Conservation (phyloP, 2,797 vertebrate genomes). For the Arrhamphus sclerolepis region DNA sequence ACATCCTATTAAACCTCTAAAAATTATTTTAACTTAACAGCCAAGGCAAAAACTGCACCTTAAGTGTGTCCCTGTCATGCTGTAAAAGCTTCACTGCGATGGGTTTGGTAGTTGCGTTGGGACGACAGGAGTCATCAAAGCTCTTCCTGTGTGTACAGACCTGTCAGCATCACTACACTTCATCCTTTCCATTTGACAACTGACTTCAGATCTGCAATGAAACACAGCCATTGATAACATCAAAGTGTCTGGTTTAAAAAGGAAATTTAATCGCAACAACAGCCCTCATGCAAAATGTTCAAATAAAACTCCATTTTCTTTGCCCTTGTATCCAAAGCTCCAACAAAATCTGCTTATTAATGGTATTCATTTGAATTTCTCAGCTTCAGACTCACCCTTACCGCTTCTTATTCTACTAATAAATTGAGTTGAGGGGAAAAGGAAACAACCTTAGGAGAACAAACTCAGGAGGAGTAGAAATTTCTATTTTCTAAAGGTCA, state of each 20-base stretch:
- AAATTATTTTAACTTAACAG: no score
- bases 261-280: neutral
- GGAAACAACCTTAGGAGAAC: constrained; percentile 12
- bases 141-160: constrained; percentile 29
- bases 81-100: constrained; percentile 6
- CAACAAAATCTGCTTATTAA: constrained; percentile 13
- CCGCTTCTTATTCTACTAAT: constrained; percentile 7
- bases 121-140: constrained; percentile 14
- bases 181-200: constrained; percentile 22
- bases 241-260: neutral
- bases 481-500: constrained; percentile 50
- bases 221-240: constrained; percentile 3
- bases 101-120: constrained; percentile 15
- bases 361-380: constrained; percentile 6
- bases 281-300: no score
- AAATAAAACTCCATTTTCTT: neutral
- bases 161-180: constrained; percentile 27
- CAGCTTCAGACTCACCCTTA: neutral
- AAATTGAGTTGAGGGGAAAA: constrained; percentile 21
- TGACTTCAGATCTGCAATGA: constrained; percentile 1
- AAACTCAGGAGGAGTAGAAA: constrained; percentile 19
- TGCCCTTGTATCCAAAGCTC: constrained; percentile 9
- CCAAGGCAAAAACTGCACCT: no score
- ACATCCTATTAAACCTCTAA: no score
- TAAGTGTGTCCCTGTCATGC: neutral